A percentile compares a stretch with the other conserved stretches of the same genome.
These are phyloP conservation scores for Sebastes schlegelii DNA, from an alignment of 2,113 vertebrate genomes.

Conservation along the genomic window DNA sequence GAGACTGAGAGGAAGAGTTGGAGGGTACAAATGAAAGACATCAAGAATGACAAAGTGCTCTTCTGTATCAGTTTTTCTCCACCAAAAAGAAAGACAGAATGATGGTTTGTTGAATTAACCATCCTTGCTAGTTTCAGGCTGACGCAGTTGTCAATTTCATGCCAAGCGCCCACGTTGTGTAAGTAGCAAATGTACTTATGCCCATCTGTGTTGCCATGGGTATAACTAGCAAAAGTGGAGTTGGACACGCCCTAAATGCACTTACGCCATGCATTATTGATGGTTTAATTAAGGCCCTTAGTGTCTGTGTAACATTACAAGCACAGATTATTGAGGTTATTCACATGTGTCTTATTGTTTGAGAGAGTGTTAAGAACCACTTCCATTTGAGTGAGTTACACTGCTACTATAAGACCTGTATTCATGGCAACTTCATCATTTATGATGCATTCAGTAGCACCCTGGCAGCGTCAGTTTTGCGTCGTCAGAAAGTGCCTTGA, in stretches of 20 bases:
- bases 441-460: background rate
- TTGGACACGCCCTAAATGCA: no score
- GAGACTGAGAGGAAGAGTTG: background rate
- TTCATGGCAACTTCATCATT: background rate
- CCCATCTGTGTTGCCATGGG: no score
- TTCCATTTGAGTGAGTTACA: background rate
- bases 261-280: no score
- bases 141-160: no score
- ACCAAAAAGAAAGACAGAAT: background rate
- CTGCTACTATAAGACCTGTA: background rate
- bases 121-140: background rate
- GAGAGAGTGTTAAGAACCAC: no score
- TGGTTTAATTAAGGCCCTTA: no score
- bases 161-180: no score
- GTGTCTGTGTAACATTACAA: no score
- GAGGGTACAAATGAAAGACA: conserved; percentile 37
- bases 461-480: background rate
- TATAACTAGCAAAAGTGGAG: no score
- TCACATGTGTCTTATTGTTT: no score
- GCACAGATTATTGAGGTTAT: no score
- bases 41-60: conserved; percentile 26
- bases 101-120: background rate
- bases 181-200: no score
- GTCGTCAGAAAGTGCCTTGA: background rate
- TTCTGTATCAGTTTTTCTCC: background rate